Base-by-base conservation (phyloP, 92 coral and sea anemone species). In the Heteractis magnifica region DNA sequence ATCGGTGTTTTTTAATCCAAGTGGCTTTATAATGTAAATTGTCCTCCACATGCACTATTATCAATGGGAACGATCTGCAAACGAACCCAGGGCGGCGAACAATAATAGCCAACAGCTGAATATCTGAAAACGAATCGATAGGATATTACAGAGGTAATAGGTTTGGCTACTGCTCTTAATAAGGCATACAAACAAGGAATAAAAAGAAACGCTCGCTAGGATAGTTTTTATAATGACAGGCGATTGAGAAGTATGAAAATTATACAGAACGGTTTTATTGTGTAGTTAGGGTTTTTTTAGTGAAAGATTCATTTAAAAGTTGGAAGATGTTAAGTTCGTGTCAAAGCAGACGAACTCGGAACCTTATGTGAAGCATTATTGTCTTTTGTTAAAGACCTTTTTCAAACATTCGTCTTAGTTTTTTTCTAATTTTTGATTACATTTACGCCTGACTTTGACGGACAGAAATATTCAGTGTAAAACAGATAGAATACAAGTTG, bases 31-130 rank as follows among this genome's bases (percentile, higher is more conserved):
- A 70, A 18, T 68, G 76, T 75, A 51, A 51, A 81, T 68, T 51
- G 21, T 75, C 14, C 13, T 70, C 77, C 49, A 6, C 51, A 81
- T 71, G 20, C 26, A 6, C 18, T 70, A 34, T 59, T 81, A 60
- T 60, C 71, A 56, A 15, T 18, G 44, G 55, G 26, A 8, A 74
- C 26, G 49, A 58, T 59, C 76, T 56, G 41, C 62, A 81, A 81
- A 70, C 77, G 84, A 81, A 49, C 77, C 41, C 41, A 23, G 23
- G 73, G 76, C 77, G 58, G 56, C 58, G 73, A 48, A 49, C 56
- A 20, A 70, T 65, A 81, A 81, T 71, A 51, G 77, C 65, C 65
- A 21, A 71, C 84, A 81, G 65, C 84, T 81, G 72, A 81, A 52
- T 7, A n/a, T 14, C 64, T 49, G 51, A 21, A 21, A 51, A 48